These are phyloP conservation scores for Polydrusus pterygomalis DNA, from an alignment of 2,888 invertebrate genomes.

Conservation along the genomic window DNA sequence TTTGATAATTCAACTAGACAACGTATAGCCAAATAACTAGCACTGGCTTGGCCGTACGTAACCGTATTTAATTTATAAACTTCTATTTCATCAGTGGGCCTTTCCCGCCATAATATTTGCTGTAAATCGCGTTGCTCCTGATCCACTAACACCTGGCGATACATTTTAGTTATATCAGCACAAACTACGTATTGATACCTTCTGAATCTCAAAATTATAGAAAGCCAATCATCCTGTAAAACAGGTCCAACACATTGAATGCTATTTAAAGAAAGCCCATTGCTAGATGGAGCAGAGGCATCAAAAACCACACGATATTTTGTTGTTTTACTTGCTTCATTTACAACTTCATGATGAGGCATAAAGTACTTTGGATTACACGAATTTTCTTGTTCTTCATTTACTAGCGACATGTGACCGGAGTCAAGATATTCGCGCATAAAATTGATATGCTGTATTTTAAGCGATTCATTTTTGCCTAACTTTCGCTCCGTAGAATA, in stretches of 20 bases:
- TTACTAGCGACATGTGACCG: neutral
- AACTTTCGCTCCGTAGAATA: neutral
- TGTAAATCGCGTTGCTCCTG: slow-evolving; percentile 19
- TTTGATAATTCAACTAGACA: slow-evolving; percentile 33
- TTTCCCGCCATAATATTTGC: slow-evolving; percentile 22
- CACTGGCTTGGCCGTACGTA: slow-evolving; percentile 24
- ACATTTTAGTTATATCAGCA: slow-evolving; percentile 26
- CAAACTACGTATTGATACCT: slow-evolving; percentile 8
- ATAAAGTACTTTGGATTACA: neutral
- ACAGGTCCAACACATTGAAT: slow-evolving; percentile 27
- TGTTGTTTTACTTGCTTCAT: too few species aligned
- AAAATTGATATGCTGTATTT: neutral
- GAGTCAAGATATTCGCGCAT: neutral
- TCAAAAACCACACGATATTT: too few species aligned
- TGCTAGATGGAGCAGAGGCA: too few species aligned
- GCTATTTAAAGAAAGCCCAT: too few species aligned
- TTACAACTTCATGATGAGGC: neutral
- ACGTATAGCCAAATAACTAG: too few species aligned
- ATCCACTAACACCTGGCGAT: slow-evolving; percentile 24
- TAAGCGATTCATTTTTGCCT: neutral
- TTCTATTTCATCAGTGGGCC: slow-evolving; percentile 2
- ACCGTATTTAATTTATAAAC: slow-evolving; percentile 26
- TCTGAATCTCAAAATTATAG: slow-evolving; percentile 26
- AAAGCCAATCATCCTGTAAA: slow-evolving; percentile 26
- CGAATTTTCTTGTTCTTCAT: neutral